A percentile compares a stretch with the other conserved stretches of the same genome.
Evolutionary conservation across 2,888 invertebrate genomes (phyloP).

Genomic region (Acrocyrtus sp.): DNA sequence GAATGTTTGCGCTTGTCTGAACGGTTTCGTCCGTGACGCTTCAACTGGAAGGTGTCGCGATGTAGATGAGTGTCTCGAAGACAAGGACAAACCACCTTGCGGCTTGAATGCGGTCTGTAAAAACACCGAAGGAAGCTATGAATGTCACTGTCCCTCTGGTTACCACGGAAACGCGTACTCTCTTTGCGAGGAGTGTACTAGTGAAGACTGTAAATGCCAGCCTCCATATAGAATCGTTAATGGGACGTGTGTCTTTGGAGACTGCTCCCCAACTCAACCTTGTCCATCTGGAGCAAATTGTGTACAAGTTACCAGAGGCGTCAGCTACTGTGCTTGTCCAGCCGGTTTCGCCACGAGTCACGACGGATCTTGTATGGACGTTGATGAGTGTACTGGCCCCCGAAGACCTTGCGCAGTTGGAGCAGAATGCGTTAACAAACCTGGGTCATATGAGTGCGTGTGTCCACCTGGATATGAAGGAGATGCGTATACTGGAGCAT

Average conservation of each 20-base stretch:
- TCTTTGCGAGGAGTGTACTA: constrained; percentile 85
- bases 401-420: constrained; percentile 80
- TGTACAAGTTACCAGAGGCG: constrained; percentile 87
- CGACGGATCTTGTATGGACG: constrained; percentile 86
- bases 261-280: constrained; percentile 81
- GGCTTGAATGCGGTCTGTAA: constrained; percentile 88
- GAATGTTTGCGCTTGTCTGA: constrained; percentile 88
- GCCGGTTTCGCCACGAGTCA: constrained; percentile 81
- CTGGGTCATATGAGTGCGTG: constrained; percentile 81
- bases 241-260: constrained; percentile 85
- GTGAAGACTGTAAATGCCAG: constrained; percentile 86
- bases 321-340: constrained; percentile 93
- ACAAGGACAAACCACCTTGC: constrained; percentile 81
- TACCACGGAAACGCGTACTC: constrained; percentile 80
- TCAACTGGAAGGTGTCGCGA: constrained; percentile 82
- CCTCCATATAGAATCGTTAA: constrained; percentile 86
- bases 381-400: constrained; percentile 84
- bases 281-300: constrained; percentile 91
- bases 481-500: constrained; percentile 71
- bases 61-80: constrained; percentile 84
- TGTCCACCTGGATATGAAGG: constrained; percentile 76
- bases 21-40: constrained; percentile 82
- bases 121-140: constrained; percentile 92
- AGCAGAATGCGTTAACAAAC: constrained; percentile 84
- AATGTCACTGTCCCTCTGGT: constrained; percentile 88